Evolutionary conservation across 2,113 vertebrate species (phyloP).

Genomic region (Mustelus asterias): DNA sequence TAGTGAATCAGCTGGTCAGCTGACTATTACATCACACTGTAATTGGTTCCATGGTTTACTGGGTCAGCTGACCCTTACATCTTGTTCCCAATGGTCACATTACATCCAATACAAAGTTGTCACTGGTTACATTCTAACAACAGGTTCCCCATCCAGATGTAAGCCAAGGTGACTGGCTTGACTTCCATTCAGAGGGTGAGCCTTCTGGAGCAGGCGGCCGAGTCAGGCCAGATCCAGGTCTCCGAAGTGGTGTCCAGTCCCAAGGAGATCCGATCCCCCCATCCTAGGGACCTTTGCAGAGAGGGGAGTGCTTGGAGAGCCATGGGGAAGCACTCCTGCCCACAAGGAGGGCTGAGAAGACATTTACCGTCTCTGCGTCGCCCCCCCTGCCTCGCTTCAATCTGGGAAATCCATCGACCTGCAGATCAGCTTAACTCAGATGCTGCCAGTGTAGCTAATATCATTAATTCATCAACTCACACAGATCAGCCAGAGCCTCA

Average conservation of each 20-base stretch:
- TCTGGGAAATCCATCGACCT: not conserved
- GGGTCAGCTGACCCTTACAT: too few relatives aligned
- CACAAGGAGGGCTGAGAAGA: not conserved
- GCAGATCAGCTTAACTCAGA: not conserved
- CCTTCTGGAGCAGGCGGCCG: not conserved
- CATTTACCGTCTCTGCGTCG: not conserved
- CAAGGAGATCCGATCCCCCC: not conserved
- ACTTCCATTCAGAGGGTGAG: not conserved
- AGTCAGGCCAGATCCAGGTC: not conserved
- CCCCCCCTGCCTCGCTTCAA: not conserved
- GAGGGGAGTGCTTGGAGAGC: not conserved
- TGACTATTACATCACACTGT: too few relatives aligned
- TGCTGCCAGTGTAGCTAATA: not conserved
- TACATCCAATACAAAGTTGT: too few relatives aligned
- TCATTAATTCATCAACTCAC: not conserved
- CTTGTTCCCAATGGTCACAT: too few relatives aligned
- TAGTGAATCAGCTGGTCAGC: too few relatives aligned
- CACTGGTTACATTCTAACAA: too few relatives aligned
- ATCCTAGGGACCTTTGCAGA: not conserved
- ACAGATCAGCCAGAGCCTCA: not conserved
- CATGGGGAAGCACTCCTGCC: not conserved
- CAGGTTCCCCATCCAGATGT: not conserved
- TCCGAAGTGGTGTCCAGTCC: not conserved
- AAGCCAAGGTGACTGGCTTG: not conserved
- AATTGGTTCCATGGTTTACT: too few relatives aligned